Evolutionary conservation across 1,140 invertebrate species (phyloP).

Genomic region (Copidosoma floridanum): DNA sequence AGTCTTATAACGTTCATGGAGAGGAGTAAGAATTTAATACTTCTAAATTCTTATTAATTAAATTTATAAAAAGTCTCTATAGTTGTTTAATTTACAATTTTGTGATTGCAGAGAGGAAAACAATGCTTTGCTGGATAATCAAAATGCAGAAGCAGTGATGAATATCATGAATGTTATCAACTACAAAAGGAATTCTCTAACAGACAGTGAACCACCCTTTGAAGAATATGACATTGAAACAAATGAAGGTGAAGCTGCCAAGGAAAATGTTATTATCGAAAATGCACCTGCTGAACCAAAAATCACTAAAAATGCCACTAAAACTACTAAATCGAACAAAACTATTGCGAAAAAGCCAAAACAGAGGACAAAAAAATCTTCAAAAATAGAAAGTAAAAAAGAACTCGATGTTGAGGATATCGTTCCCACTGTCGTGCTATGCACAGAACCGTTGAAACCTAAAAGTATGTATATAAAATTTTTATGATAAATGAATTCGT

Average conservation of each 20-base stretch:
- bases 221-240: neutral
- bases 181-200: constrained; percentile 5
- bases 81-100: too few species aligned
- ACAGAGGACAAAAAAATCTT: neutral
- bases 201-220: neutral
- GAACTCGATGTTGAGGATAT: too few species aligned
- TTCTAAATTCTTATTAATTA: neutral
- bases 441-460: too few species aligned
- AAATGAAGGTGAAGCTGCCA: neutral
- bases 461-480: too few species aligned
- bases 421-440: too few species aligned
- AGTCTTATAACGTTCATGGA: constrained; percentile 35
- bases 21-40: constrained; percentile 28
- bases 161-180: constrained; percentile 19
- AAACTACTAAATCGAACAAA: neutral
- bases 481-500: too few species aligned
- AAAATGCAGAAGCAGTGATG: constrained; percentile 24
- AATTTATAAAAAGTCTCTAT: too few species aligned
- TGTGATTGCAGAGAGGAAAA: constrained; percentile 22
- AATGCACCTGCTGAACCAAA: neutral
- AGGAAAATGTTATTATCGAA: neutral
- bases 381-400: too few species aligned
- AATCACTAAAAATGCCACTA: neutral
- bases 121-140: constrained; percentile 14
- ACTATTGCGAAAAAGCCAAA: neutral